Evolutionary conservation across 2,888 invertebrate species (phyloP), one percentile per base, ranked within the genome.

Genomic region (Teinopalpus imperialis): DNA sequence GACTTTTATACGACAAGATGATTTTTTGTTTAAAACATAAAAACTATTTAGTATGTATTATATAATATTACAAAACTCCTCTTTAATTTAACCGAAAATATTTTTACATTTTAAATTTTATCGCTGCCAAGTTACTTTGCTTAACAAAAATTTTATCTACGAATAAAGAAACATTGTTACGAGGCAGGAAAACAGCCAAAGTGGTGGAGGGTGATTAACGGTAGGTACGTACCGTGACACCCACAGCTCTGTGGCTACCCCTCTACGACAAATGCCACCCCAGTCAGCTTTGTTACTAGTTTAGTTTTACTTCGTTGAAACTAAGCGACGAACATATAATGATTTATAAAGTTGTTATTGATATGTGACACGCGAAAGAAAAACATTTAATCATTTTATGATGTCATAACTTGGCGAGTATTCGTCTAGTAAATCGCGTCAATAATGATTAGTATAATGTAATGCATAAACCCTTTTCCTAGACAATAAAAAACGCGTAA

Each of bases 191-290:
- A 47, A 41, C 46, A 26, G 30, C 35, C 26, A 36, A 41, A 46
- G 46, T 47, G 41, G 46, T 42, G 26, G 46, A 35, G 46, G 41
- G 46, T 47, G 46, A 47, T 47, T 47, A 47, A 47, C 46, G 41
- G 41, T 30, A 47, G 46, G 36, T 47, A 41, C 14, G 20, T 42
- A 36, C 35, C 46, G 46, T 47, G 41, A 47, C 46, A 41, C 34
- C 46, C 46, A 36, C 46, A 23, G 30, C 20, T 41, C 46, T 47
- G 46, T 24, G 46, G 46, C 41, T 27, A 12, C 41, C 34, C 24
- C 36, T 34, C 35, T 18, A 27, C 41, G 46, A 47, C 46, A 41
- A 47, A 47, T 42, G 41, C 46, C 41, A 42, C 46, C 46, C 46
- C 41, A 41, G 35, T 47, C 41, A 29, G 43, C 36, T 37, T 40